Base-by-base conservation (phyloP, 1,140 invertebrate genomes). In the Drosophila funebris region DNA sequence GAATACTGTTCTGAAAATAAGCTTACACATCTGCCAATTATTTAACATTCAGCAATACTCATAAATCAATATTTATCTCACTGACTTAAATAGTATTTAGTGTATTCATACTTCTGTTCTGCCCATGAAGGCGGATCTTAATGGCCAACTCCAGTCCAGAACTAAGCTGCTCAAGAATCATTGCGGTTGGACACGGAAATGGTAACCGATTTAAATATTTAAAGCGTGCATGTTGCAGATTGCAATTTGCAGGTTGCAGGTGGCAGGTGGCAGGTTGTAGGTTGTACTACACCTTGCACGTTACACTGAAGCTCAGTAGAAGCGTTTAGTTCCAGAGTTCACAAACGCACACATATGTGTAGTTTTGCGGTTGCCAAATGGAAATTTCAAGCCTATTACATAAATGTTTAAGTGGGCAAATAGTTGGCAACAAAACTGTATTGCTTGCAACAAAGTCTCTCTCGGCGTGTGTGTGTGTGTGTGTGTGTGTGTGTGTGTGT, bases 381-480 rank as follows among this genome's bases (percentile, higher is more conserved):
- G 83, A 78, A 82, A 82, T 78, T 85, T 78, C 71, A 78, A 82
- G 82, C 82, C 82, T 87, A 85, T 85, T 85, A 85, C 78, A 85
- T 85, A 76, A 85, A 85, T 87, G 82, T 85, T 85, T 87, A 85
- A 85, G 76, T 82, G 78, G 75, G 46, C 66, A 67, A 78, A 79
- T 83, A 78, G 76, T 67, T 78, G 79, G 62, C 56, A 71, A 48
- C 76, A 62, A 83, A 83, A 66, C 56, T 74, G 70, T 58, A 56
- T 82, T 62, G 69, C 72, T 24, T 60, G 77, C 63, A 70, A 66
- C 66, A 53, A 46, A 60, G 57, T 50, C 48, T 24, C 20, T 54
- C 27, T 18, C n/a, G n/a, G 24, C 16, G 14, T 52, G 7, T 14
- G 0, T 11, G 9, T 27, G 6, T 56, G 20, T 14, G 37, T 43